Conservation (phyloP, 2,797 vertebrate species). For the Ceyx erithaca region DNA sequence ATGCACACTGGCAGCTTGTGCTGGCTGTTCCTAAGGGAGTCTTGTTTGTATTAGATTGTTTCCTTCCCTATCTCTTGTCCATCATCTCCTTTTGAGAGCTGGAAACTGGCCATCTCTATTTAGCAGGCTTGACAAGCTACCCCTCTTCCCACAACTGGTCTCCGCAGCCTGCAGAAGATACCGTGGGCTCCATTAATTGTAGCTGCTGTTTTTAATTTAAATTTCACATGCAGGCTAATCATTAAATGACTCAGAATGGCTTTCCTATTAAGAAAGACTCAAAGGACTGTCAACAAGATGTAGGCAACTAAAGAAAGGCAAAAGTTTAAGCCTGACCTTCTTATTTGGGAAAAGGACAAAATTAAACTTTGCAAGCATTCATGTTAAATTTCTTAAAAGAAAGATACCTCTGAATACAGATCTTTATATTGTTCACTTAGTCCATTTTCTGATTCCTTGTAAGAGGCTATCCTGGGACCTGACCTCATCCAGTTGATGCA, state of each 20-base stretch:
- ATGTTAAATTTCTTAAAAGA: not conserved
- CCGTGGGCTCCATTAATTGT: slow-evolving; percentile 24
- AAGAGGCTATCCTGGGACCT: not conserved
- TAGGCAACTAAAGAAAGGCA: not conserved
- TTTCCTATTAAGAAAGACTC: slow-evolving; percentile 3
- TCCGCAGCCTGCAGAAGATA: slow-evolving; percentile 17
- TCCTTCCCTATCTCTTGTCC: slow-evolving; percentile 12
- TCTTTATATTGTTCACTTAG: not conserved
- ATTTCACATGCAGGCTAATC: slow-evolving; percentile 38
- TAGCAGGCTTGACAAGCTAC: slow-evolving; percentile 26
- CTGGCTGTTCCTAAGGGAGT: not conserved
- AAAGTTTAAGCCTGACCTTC: not conserved
- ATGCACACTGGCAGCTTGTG: not conserved
- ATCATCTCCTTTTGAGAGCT: slow-evolving; percentile 25
- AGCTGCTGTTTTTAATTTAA: slow-evolving; percentile 57
- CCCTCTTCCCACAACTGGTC: not conserved
- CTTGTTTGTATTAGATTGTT: slow-evolving; percentile 18
- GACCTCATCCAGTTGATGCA: not conserved
- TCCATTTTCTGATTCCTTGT: not conserved
- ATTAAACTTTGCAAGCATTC: not conserved
- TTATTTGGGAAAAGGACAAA: not conserved
- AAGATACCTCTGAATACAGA: not conserved
- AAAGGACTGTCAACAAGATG: not conserved
- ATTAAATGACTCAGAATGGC: slow-evolving; percentile 6
- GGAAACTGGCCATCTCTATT: slow-evolving; percentile 38